These are phyloP conservation scores for Amitus sp. DNA, from an alignment of 2,888 invertebrate genomes.

Conservation along the genomic window DNA sequence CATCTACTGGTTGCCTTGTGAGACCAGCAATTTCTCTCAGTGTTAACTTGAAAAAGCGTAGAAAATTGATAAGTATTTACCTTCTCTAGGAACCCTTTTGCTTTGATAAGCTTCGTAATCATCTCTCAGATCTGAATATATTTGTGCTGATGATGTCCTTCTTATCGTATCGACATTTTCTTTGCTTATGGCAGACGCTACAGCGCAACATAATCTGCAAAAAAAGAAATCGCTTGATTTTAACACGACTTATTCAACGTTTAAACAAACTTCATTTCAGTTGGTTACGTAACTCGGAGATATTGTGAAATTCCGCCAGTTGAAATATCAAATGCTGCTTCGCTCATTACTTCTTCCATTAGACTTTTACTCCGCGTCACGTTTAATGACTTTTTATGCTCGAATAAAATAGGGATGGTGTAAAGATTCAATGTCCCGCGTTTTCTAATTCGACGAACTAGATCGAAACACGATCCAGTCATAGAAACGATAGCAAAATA, in stretches of 20 bases:
- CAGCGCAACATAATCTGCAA: slow-evolving; percentile 69
- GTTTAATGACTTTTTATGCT: no score
- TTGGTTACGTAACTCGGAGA: neutral
- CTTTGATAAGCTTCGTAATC: slow-evolving; percentile 38
- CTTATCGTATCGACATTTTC: slow-evolving; percentile 74
- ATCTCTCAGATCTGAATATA: slow-evolving; percentile 72
- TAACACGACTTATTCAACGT: neutral
- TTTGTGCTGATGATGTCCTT: slow-evolving; percentile 73
- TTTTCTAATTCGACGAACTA: no score
- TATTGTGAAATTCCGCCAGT: neutral
- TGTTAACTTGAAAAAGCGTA: no score
- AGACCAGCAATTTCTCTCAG: no score
- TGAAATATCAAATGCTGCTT: neutral
- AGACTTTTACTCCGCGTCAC: neutral
- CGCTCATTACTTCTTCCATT: neutral
- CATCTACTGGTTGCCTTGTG: no score
- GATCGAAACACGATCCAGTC: no score
- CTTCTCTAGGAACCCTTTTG: slow-evolving; percentile 45
- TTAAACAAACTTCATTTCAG: neutral
- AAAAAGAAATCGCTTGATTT: neutral
- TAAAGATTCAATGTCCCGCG: no score
- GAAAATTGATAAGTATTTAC: no score
- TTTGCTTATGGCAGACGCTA: slow-evolving; percentile 67
- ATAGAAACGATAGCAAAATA: no score
- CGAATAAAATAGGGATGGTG: no score